A percentile compares a stretch with the other conserved stretches of the same genome.
Conservation (phyloP, 2,797 vertebrate genomes). For the Sebastes goodei region DNA sequence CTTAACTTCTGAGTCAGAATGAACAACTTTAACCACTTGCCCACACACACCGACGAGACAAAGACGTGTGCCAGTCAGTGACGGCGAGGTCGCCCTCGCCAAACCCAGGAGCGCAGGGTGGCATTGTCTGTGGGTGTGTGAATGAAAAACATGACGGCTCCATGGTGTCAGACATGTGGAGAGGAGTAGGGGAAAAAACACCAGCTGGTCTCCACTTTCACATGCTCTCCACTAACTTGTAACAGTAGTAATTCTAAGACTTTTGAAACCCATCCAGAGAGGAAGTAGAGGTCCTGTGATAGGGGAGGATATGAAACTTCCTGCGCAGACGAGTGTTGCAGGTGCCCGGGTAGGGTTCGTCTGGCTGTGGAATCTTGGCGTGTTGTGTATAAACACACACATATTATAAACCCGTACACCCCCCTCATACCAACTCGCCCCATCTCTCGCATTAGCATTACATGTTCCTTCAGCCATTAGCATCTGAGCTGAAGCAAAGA, state of each 20-base stretch:
- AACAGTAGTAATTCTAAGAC: conserved; percentile 80
- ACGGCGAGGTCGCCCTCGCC: conserved; percentile 68
- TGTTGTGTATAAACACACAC: conserved; percentile 70
- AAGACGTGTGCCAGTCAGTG: conserved; percentile 67
- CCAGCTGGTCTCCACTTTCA: conserved; percentile 79
- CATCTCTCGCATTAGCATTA: conserved; percentile 54
- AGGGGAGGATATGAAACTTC: conserved; percentile 91
- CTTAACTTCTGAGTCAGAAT: conserved; percentile 26
- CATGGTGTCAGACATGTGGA: conserved; percentile 76
- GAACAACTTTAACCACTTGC: conserved; percentile 35
- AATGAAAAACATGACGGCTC: conserved; percentile 69
- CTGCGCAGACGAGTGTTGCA: conserved; percentile 85
- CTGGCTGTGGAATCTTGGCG: conserved; percentile 84
- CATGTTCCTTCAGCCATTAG: conserved; percentile 74
- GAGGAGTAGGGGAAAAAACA: conserved; percentile 74
- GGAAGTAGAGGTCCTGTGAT: conserved; percentile 85
- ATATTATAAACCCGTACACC: conserved; percentile 16
- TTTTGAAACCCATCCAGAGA: conserved; percentile 83
- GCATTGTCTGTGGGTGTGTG: conserved; percentile 66
- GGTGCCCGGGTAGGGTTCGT: conserved; percentile 83
- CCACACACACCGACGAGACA: conserved; percentile 60
- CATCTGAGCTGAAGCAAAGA: conserved; percentile 78
- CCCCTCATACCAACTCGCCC: neutral
- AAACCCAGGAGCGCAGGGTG: conserved; percentile 64
- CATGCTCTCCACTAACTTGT: conserved; percentile 74